These are phyloP conservation scores for Zosterops lateralis DNA, from an alignment of 2,113 vertebrate genomes.

Conservation along the genomic window DNA sequence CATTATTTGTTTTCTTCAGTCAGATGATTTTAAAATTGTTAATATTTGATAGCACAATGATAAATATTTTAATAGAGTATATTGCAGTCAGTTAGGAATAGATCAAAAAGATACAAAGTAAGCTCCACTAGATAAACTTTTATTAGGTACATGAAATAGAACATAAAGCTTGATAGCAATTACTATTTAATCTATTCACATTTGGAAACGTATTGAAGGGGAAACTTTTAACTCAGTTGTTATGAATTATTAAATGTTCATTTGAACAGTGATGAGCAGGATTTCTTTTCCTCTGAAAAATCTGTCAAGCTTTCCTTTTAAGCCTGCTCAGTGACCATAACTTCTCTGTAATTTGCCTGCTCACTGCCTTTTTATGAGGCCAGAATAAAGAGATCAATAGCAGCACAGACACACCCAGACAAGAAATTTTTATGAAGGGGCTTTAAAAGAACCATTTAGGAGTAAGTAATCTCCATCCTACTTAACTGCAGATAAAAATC, in stretches of 20 bases:
- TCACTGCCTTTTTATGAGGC: conserved; percentile 25
- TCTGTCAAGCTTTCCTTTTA: neutral
- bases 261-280: conserved; percentile 58
- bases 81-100: conserved; percentile 69
- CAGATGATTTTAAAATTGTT: conserved; percentile 69
- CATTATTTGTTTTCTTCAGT: conserved; percentile 71
- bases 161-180: conserved; percentile 77
- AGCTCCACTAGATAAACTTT: conserved; percentile 74
- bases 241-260: conserved; percentile 77
- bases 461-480: neutral
- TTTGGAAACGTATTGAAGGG: conserved; percentile 70
- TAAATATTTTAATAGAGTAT: conserved; percentile 80
- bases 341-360: conserved; percentile 39
- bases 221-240: conserved; percentile 69
- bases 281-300: conserved; percentile 32
- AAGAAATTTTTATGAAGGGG: neutral
- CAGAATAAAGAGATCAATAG: neutral
- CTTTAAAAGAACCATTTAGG: conserved; percentile 25
- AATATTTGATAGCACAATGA: conserved; percentile 76
- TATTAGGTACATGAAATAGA: conserved; percentile 73
- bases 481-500: conserved; percentile 1
- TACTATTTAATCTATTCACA: conserved; percentile 73
- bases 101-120: conserved; percentile 70
- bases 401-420: neutral
- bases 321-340: conserved; percentile 27